These are phyloP conservation scores for Thera obeliscata DNA, from an alignment of 2,888 invertebrate genomes.

Conservation along the genomic window DNA sequence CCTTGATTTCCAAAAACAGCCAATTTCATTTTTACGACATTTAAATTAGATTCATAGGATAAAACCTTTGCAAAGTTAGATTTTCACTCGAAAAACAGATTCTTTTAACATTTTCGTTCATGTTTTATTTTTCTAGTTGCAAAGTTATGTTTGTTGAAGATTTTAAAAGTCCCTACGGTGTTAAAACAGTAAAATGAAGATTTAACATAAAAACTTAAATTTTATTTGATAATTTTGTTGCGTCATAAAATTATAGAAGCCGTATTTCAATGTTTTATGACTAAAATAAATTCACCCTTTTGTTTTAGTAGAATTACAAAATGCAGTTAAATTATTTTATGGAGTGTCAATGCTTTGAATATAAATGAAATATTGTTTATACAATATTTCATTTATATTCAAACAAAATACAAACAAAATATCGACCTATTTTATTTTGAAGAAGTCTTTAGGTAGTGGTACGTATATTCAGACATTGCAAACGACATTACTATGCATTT, in stretches of 20 bases:
- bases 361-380: constrained; percentile 17
- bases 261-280: constrained; percentile 44
- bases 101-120: fast-evolving
- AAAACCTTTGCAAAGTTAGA: constrained; percentile 40
- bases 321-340: constrained; percentile 35
- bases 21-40: constrained; percentile 54
- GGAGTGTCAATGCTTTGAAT: constrained; percentile 27
- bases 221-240: constrained; percentile 48
- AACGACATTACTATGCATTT: too few relatives aligned
- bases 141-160: constrained; percentile 44
- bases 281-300: constrained; percentile 40
- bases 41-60: constrained; percentile 53
- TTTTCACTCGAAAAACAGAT: constrained; percentile 25
- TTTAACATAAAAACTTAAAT: constrained; percentile 48
- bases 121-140: constrained; percentile 8
- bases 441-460: too few relatives aligned
- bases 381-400: not conserved
- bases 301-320: constrained; percentile 41
- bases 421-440: too few relatives aligned
- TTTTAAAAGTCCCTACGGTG: constrained; percentile 45
- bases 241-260: constrained; percentile 43
- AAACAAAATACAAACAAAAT: too few relatives aligned
- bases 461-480: too few relatives aligned
- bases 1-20: constrained; percentile 41
- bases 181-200: constrained; percentile 48